phyloP scores from a whole-genome alignment of 2,888 invertebrate genomes.

The Apamea epomidion region DNA sequence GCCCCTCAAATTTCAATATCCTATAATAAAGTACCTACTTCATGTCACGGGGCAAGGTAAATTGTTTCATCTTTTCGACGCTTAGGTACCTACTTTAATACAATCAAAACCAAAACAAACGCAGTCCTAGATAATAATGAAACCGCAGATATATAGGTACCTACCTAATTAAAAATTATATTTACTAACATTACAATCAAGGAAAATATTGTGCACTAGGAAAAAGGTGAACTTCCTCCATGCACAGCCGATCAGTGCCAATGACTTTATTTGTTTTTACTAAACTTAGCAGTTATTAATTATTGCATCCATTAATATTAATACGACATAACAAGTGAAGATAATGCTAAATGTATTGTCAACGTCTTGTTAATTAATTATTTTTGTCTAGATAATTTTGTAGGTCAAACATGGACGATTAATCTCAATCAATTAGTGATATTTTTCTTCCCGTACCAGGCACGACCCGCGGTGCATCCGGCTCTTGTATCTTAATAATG shows the following conservation, averaged over 20 bases:
- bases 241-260: neutral
- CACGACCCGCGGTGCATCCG: slow-evolving; percentile 24
- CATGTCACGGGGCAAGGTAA: neutral
- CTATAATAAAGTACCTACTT: no score
- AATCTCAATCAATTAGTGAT: slow-evolving; percentile 27
- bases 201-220: neutral
- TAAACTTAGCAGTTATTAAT: slow-evolving; percentile 29
- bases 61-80: neutral
- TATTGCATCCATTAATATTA: slow-evolving; percentile 53
- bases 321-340: slow-evolving; percentile 39
- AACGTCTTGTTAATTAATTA: slow-evolving; percentile 58
- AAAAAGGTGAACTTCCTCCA: slow-evolving; percentile 16
- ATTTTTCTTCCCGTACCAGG: slow-evolving; percentile 49
- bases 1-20: no score
- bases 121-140: neutral
- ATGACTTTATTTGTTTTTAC: slow-evolving; percentile 45
- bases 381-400: slow-evolving; percentile 59
- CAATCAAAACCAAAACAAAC: neutral
- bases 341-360: slow-evolving; percentile 49
- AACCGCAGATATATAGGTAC: neutral
- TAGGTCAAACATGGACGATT: slow-evolving; percentile 32
- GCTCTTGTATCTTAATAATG: slow-evolving; percentile 9
- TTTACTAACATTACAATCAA: slow-evolving; percentile 7
- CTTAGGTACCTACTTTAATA: neutral
- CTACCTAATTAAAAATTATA: neutral